A percentile compares a stretch with the other conserved stretches of the same genome.
These are phyloP conservation scores for Gastrophryne carolinensis DNA, from an alignment of 2,797 vertebrate species.

Conservation along the genomic window DNA sequence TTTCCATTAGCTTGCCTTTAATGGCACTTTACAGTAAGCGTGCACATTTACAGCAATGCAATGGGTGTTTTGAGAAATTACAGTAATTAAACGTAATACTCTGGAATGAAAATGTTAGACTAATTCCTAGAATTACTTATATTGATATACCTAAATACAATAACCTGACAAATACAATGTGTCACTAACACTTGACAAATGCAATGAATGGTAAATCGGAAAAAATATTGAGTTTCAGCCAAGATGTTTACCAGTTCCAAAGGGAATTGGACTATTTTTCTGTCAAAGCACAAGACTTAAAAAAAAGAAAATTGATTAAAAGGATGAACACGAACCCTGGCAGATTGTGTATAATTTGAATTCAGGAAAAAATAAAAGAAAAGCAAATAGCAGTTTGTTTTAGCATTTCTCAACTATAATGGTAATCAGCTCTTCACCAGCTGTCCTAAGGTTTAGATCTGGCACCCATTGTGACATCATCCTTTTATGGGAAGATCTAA, in stretches of 20 bases:
- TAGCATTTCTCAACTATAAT: slow-evolving; percentile 10
- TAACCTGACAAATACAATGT: background rate
- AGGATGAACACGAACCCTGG: background rate
- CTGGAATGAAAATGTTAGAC: no score
- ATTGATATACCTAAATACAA: no score
- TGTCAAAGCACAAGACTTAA: background rate
- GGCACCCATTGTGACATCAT: slow-evolving; percentile 4
- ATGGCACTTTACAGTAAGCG: no score
- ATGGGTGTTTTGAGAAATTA: no score
- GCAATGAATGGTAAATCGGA: background rate
- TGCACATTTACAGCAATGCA: no score
- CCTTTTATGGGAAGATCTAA: slow-evolving; percentile 10
- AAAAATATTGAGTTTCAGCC: background rate
- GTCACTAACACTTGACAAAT: background rate
- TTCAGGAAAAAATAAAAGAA: slow-evolving; percentile 21
- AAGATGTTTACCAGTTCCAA: background rate
- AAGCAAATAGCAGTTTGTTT: slow-evolving; percentile 24
- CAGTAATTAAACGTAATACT: no score
- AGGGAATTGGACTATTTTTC: slow-evolving; percentile 7
- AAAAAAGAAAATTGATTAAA: background rate
- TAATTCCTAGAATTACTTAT: no score
- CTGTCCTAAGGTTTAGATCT: slow-evolving; percentile 19
- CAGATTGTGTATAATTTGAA: slow-evolving; percentile 23
- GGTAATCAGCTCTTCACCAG: slow-evolving; percentile 32
- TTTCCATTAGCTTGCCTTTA: no score